A percentile compares a stretch with the other conserved stretches of the same genome.
Evolutionary conservation across 2,797 vertebrate species (phyloP).

Genomic region (Sebastes minor): DNA sequence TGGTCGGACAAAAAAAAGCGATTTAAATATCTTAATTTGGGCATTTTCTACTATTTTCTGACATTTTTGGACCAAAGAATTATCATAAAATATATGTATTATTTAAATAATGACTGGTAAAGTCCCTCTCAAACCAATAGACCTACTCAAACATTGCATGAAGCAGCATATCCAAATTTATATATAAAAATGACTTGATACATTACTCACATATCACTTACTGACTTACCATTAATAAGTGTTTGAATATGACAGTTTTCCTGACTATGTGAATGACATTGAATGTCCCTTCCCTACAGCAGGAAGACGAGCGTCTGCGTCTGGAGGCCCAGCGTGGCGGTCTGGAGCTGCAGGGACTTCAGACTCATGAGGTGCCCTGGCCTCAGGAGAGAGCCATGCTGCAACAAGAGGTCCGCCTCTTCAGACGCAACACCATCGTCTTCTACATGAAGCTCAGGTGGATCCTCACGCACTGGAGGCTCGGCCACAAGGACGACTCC

Average conservation of each 20-base stretch:
- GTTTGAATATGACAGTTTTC: not conserved
- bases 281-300: conserved; percentile 2
- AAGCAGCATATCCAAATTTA: not conserved
- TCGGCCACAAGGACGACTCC: conserved; percentile 80
- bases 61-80: not conserved
- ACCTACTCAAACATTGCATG: not conserved
- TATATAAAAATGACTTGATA: not conserved
- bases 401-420: conserved; percentile 90
- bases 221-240: not conserved
- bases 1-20: not conserved
- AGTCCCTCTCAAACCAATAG: not conserved
- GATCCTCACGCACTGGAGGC: conserved; percentile 93
- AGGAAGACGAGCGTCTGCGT: conserved; percentile 87
- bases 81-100: too few relatives aligned
- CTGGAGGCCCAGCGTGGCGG: conserved; percentile 84
- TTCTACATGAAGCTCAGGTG: conserved; percentile 94
- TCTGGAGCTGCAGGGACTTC: conserved; percentile 91
- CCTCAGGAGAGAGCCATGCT: conserved; percentile 87
- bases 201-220: not conserved
- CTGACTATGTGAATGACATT: not conserved
- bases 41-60: not conserved
- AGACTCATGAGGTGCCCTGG: conserved; percentile 89
- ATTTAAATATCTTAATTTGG: not conserved
- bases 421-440: conserved; percentile 92
- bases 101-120: not conserved